phyloP scores from a whole-genome alignment of 2,888 invertebrate genomes.

The Leptodirus hochenwartii region DNA sequence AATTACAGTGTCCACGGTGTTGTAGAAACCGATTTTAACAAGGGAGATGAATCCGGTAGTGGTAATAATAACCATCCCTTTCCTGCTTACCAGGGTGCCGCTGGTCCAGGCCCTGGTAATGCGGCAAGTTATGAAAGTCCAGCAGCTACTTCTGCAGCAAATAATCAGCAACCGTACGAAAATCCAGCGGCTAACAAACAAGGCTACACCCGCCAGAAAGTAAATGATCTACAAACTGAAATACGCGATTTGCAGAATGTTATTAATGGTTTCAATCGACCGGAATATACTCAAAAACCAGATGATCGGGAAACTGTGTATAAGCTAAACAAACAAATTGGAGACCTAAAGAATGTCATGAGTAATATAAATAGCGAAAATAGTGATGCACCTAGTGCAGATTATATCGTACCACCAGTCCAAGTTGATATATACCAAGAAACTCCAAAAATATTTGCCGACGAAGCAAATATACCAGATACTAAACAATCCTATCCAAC shows the following conservation, averaged over 20 bases:
- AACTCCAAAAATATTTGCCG: too few species aligned
- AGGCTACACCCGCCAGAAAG: conserved; percentile 13
- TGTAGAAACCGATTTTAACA: too few species aligned
- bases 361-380: conserved; percentile 11
- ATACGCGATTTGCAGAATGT: conserved; percentile 20
- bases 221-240: conserved; percentile 19
- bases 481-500: too few species aligned
- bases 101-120: conserved; percentile 5
- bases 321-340: conserved; percentile 20
- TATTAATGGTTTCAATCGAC: conserved; percentile 18
- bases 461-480: too few species aligned
- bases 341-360: conserved; percentile 18
- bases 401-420: too few species aligned
- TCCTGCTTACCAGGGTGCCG: conserved; percentile 1
- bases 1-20: too few species aligned
- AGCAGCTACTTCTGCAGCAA: conserved; percentile 6
- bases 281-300: conserved; percentile 18
- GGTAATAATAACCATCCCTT: too few species aligned
- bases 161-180: conserved; percentile 14
- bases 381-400: too few species aligned
- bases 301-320: conserved; percentile 19
- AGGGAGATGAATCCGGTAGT: too few species aligned
- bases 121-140: too few species aligned
- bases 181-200: conserved; percentile 12
- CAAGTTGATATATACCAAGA: too few species aligned